Evolutionary conservation across 2,888 invertebrate genomes (phyloP).

Genomic region (Megaustenia siamemsis): DNA sequence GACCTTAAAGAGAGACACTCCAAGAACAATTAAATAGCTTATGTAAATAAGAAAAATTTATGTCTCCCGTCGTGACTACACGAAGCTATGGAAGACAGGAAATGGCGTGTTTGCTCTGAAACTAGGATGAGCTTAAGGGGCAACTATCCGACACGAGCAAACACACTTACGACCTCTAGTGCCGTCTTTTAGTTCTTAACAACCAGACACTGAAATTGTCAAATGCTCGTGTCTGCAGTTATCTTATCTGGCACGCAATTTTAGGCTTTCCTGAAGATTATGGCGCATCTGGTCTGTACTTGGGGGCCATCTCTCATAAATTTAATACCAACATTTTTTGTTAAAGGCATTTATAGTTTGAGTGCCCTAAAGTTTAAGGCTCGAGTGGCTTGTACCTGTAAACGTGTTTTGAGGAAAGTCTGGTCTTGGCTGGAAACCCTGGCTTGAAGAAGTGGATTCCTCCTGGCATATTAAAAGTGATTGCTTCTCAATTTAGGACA

Average conservation of each 20-base stretch:
- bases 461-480: too few relatives aligned
- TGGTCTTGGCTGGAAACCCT: too few relatives aligned
- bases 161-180: not conserved
- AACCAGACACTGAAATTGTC: conserved; percentile 7
- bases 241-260: conserved; percentile 15
- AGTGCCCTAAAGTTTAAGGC: conserved; percentile 15
- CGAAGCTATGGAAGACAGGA: conserved; percentile 21
- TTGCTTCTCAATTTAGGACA: too few relatives aligned
- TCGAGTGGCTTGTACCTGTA: not conserved
- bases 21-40: conserved; percentile 12
- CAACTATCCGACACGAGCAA: not conserved
- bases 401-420: too few relatives aligned
- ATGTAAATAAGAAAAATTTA: not conserved
- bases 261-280: not conserved
- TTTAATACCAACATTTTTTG: conserved; percentile 15
- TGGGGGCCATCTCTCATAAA: not conserved
- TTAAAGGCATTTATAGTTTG: not conserved
- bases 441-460: too few relatives aligned
- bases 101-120: conserved; percentile 14
- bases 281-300: not conserved
- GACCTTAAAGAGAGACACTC: not conserved
- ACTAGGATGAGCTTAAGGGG: conserved; percentile 1
- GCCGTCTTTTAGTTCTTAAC: not conserved
- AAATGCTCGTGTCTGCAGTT: not conserved
- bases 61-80: not conserved